Evolutionary conservation across 2,888 invertebrate species (phyloP), one percentile per base, ranked within the genome.

Genomic region (Tricholauxania praeusta): DNA sequence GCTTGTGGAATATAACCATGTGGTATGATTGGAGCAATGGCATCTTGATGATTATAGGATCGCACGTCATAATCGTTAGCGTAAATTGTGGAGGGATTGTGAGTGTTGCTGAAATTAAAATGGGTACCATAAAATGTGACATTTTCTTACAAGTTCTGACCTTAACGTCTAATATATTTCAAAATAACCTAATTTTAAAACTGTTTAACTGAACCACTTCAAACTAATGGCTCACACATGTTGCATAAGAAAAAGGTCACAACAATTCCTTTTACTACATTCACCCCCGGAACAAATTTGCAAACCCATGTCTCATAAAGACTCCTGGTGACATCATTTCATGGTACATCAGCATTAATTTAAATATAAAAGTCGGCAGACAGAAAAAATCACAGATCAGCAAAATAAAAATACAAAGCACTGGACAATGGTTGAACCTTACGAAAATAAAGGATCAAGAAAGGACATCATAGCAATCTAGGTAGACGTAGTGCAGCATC

Each of bases 281-380:
- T 7, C 39, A 39, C 39, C 39, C 39, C 39, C 22, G 39, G 19
- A 17, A 48, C 64, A 49, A 51, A 60, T 47, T 51, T 14, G 60
- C 60, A 51, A 51, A 49, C 28, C 14, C 51, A 48, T 64, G 19
- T 10, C 39, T 39, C 39, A 10, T 39, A 39, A 39, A 12, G 72
- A 39, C 74, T 72, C 70, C 80, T 79, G 80, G 83, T 83, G 83
- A 84, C 81, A 85, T 85, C 82, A 81, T 84, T 85, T 83, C 81
- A 83, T 80, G 83, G 79, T 79, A 84, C 83, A 83, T 85, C 81
- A 83, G 72, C 78, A 79, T 79, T 78, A 82, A 80, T 82, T 80
- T 75, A 47, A 47, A n/a, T 52, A 22, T n/a, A 39, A 63, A 7
- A 7, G 39, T 19, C 57, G 57, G 39, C 47, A 48, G 48, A 15